Evolutionary conservation across 2,113 vertebrate species (phyloP).

Genomic region (Cottus gobio): DNA sequence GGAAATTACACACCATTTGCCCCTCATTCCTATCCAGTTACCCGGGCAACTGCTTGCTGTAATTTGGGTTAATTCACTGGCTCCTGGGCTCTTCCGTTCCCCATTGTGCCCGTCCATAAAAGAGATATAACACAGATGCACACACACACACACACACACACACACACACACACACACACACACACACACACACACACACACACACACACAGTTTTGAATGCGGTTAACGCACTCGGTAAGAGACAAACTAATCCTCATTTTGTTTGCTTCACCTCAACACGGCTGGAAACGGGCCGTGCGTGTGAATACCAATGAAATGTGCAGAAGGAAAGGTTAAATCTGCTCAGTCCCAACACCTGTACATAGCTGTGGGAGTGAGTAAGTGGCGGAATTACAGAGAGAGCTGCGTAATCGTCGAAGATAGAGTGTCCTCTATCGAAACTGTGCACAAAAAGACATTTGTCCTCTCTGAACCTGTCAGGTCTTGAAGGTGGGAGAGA

Average conservation of each 20-base stretch:
- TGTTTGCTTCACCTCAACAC: conserved; percentile 48
- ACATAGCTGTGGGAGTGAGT: not conserved
- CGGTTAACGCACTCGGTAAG: conserved; percentile 22
- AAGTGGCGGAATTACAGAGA: not conserved
- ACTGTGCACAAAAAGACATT: conserved; percentile 37
- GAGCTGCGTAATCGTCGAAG: conserved; percentile 3
- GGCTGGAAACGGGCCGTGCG: conserved; percentile 36
- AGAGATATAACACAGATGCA: conserved; percentile 69
- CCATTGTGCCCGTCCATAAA: conserved; percentile 73
- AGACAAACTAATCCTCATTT: conserved; percentile 62
- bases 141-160: conserved; percentile 20
- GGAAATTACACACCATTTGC: conserved; percentile 74
- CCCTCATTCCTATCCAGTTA: conserved; percentile 72
- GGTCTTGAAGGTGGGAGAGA: conserved; percentile 24
- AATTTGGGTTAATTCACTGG: conserved; percentile 75
- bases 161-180: no score
- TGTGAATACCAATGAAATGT: conserved; percentile 57
- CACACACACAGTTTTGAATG: conserved; percentile 32
- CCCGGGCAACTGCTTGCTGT: conserved; percentile 68
- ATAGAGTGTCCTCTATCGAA: not conserved
- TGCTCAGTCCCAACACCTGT: conserved; percentile 35
- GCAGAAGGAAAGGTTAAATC: not conserved
- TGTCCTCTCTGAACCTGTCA: conserved; percentile 42
- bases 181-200: no score
- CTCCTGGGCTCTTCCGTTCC: conserved; percentile 71